These are phyloP conservation scores for Heteractis magnifica DNA, from an alignment of 92 coral and sea anemone genomes.

Conservation along the genomic window DNA sequence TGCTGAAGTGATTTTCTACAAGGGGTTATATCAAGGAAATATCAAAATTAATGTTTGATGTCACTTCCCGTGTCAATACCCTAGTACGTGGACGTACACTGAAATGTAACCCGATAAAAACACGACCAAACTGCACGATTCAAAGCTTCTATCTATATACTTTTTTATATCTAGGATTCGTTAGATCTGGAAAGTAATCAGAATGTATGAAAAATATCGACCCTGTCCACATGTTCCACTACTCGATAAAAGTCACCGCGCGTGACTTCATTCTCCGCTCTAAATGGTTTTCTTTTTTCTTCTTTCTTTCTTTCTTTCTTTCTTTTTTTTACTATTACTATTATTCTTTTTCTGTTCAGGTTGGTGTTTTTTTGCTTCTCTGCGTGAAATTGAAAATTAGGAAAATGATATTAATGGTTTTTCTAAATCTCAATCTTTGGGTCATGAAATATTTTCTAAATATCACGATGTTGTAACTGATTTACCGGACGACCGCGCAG, in stretches of 20 bases:
- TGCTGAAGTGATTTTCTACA: not conserved
- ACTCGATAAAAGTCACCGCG: not conserved
- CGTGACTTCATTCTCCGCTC: not conserved
- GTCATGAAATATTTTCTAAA: too few species aligned
- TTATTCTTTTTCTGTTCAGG: not conserved
- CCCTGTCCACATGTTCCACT: not conserved
- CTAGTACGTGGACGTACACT: not conserved
- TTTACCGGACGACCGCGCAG: too few species aligned
- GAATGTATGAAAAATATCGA: not conserved
- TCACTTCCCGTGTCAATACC: slow-evolving; percentile 16
- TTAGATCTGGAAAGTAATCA: not conserved
- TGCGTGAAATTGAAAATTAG: not conserved
- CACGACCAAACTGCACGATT: not conserved
- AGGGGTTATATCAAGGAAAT: slow-evolving; percentile 11
- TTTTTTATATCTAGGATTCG: not conserved
- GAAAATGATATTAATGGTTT: too few species aligned
- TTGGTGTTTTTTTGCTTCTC: not conserved
- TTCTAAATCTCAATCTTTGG: too few species aligned
- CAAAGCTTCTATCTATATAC: not conserved
- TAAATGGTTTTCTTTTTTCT: not conserved
- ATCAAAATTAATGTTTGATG: not conserved
- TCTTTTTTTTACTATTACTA: not conserved
- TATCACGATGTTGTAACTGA: too few species aligned
- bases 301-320: not conserved
- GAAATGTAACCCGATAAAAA: not conserved